Evolutionary conservation across 2,113 vertebrate species (phyloP).

Genomic region (Tetrax tetrax): DNA sequence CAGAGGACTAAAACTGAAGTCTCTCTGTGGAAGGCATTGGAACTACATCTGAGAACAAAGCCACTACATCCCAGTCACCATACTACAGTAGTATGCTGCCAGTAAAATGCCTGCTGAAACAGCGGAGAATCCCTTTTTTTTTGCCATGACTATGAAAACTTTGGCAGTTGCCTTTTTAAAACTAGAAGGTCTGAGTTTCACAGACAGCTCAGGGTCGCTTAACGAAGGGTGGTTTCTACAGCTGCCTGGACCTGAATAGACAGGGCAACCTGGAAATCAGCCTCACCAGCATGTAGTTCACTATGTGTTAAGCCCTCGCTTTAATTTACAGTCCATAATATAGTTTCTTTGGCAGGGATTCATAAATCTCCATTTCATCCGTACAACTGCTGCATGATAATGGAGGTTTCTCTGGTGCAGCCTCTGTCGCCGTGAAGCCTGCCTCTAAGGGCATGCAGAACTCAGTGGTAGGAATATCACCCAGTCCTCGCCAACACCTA

Average conservation of each 20-base stretch:
- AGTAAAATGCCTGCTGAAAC: neutral
- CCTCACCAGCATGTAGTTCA: slow-evolving; percentile 28
- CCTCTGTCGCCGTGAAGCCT: slow-evolving; percentile 43
- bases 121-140: neutral
- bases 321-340: slow-evolving; percentile 76
- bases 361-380: slow-evolving; percentile 74
- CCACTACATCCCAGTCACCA: neutral
- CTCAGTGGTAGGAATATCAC: slow-evolving; percentile 57
- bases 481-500: slow-evolving; percentile 51
- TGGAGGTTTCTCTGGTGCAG: slow-evolving; percentile 55
- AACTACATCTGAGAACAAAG: slow-evolving; percentile 8
- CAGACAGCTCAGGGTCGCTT: neutral
- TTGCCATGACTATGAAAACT: neutral
- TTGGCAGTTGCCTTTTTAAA: slow-evolving; percentile 17
- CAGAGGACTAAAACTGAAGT: neutral
- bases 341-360: slow-evolving; percentile 72
- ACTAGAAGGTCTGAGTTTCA: slow-evolving; percentile 3
- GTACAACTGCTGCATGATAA: slow-evolving; percentile 60
- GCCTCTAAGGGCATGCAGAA: slow-evolving; percentile 58
- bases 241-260: slow-evolving; percentile 50
- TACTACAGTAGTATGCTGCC: neutral
- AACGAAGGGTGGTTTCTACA: neutral
- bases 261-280: slow-evolving; percentile 62
- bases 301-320: slow-evolving; percentile 62
- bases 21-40: neutral